These are phyloP conservation scores for Schrankia costaestrigalis DNA, from an alignment of 2,888 invertebrate species.

Conservation along the genomic window DNA sequence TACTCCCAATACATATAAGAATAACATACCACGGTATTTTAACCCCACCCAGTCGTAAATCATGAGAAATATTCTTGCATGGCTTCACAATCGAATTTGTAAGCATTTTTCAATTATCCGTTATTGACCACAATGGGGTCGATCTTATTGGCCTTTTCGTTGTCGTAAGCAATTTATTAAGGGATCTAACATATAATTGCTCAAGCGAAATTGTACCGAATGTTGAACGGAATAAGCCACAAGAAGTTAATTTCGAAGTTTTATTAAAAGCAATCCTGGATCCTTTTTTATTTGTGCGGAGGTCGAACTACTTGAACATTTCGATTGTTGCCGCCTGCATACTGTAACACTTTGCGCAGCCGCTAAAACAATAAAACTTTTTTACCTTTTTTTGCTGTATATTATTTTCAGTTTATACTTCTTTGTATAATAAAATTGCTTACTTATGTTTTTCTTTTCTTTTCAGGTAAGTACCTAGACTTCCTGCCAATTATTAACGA, in stretches of 20 bases:
- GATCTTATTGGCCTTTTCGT: slow-evolving; percentile 68
- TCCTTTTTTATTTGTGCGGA: slow-evolving; percentile 45
- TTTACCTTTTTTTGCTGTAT: slow-evolving; percentile 15
- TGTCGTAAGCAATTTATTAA: slow-evolving; percentile 65
- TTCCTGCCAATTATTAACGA: slow-evolving; percentile 9
- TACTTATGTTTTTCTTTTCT: slow-evolving; percentile 30
- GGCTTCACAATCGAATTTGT: slow-evolving; percentile 72
- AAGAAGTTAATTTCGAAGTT: slow-evolving; percentile 16
- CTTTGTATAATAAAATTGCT: slow-evolving; percentile 13
- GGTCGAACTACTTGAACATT: slow-evolving; percentile 60
- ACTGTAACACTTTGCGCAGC: slow-evolving; percentile 48
- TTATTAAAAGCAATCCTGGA: slow-evolving; percentile 43
- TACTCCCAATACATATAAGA: slow-evolving; percentile 39
- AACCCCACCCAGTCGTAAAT: slow-evolving; percentile 63
- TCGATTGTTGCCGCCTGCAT: slow-evolving; percentile 59
- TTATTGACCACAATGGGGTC: slow-evolving; percentile 75
- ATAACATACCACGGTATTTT: slow-evolving; percentile 47
- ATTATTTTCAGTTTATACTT: slow-evolving; percentile 8
- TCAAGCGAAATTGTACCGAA: slow-evolving; percentile 37
- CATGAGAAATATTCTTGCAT: slow-evolving; percentile 62
- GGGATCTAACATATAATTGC: slow-evolving; percentile 29
- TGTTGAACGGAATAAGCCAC: slow-evolving; percentile 28
- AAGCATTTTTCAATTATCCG: slow-evolving; percentile 76
- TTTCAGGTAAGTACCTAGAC: slow-evolving; percentile 70
- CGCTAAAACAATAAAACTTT: slow-evolving; percentile 54